Evolutionary conservation across 2,113 vertebrate species (phyloP).

Genomic region (Mixornis gularis): DNA sequence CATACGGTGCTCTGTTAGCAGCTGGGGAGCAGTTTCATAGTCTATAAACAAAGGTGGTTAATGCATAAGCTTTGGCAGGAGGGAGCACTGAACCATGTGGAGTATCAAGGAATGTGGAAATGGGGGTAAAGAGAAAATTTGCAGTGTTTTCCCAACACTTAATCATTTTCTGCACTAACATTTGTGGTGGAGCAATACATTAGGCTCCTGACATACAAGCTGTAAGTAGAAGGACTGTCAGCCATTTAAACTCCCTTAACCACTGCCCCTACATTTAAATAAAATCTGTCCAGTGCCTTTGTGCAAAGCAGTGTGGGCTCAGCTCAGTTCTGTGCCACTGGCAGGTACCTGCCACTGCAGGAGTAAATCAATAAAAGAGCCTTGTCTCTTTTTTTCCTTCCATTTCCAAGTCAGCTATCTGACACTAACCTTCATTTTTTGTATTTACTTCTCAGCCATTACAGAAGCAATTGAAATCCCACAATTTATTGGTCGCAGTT

Average conservation of each 20-base stretch:
- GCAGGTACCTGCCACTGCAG: background rate
- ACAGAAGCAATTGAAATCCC: slow-evolving; percentile 95
- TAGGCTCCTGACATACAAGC: background rate
- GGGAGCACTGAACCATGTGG: rapidly evolving
- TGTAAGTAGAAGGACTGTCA: background rate
- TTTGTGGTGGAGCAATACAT: background rate
- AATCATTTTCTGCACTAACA: background rate
- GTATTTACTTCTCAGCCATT: slow-evolving; percentile 73
- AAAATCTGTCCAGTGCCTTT: background rate
- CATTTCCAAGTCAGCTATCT: slow-evolving; percentile 27
- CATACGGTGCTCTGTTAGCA: background rate
- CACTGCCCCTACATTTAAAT: background rate
- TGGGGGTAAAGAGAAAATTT: background rate
- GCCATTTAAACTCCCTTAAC: background rate
- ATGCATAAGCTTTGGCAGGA: background rate
- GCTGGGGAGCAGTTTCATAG: background rate
- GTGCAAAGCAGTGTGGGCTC: background rate
- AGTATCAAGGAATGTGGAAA: background rate
- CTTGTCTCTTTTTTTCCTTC: background rate
- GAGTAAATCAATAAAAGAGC: background rate
- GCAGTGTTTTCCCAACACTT: background rate
- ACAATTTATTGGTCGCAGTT: slow-evolving; percentile 94
- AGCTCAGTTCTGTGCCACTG: background rate
- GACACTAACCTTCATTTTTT: background rate
- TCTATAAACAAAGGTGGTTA: background rate